phyloP scores from a whole-genome alignment of 1,140 invertebrate species.

The Brachionus paranguensis region DNA sequence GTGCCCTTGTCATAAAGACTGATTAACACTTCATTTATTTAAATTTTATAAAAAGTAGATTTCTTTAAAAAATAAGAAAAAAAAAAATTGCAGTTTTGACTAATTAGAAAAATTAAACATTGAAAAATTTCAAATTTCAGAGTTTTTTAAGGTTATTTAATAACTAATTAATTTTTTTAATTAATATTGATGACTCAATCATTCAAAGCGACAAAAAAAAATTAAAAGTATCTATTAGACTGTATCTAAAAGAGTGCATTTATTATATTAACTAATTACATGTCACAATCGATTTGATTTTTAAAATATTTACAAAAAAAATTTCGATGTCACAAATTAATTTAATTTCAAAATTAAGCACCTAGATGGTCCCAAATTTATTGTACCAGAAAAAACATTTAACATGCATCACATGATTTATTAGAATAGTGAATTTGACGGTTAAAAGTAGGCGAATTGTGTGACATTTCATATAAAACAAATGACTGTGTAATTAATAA shows the following conservation, averaged over 20 bases:
- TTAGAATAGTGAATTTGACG: neutral
- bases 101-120: too few species aligned
- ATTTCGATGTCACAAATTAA: neutral
- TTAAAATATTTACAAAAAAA: neutral
- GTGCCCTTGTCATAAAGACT: too few species aligned
- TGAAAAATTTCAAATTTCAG: too few species aligned
- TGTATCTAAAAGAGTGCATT: neutral
- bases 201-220: neutral
- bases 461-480: neutral
- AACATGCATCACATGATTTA: neutral
- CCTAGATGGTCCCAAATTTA: neutral
- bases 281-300: neutral
- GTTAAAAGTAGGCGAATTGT: neutral
- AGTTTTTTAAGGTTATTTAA: neutral
- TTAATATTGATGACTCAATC: neutral
- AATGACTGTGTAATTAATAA: neutral
- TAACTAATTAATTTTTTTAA: neutral
- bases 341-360: neutral
- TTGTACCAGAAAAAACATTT: neutral
- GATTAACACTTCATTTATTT: too few species aligned
- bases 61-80: too few species aligned
- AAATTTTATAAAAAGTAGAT: too few species aligned
- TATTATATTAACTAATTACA: neutral
- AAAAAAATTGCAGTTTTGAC: too few species aligned
- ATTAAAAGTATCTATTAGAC: neutral